phyloP scores from a whole-genome alignment of 2,113 vertebrate species.

The Tonatia bakeri region DNA sequence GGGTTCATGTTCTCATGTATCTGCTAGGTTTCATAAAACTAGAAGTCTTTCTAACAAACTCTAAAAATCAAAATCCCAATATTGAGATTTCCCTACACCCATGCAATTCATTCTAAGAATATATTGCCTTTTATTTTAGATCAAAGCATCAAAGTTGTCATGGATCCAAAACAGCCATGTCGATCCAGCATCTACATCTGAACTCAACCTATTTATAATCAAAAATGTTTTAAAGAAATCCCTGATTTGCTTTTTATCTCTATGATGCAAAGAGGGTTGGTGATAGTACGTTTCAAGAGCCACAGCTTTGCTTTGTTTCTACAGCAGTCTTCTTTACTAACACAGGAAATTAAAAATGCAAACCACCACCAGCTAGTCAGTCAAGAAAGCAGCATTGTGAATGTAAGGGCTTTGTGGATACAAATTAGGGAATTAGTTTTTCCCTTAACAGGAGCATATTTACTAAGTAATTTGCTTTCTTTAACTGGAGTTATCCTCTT shows the following conservation, averaged over 20 bases:
- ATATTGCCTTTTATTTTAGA: constrained; percentile 48
- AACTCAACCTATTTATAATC: constrained; percentile 44
- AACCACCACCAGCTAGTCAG: not conserved
- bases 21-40: not conserved
- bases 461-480: constrained; percentile 22
- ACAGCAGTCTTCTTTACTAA: not conserved
- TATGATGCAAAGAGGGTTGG: not conserved
- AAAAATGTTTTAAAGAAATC: not conserved
- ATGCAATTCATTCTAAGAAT: not conserved
- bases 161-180: not conserved
- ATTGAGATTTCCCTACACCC: not conserved
- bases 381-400: not conserved
- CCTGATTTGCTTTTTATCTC: constrained; percentile 31
- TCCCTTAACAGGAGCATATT: not conserved
- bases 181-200: constrained; percentile 34
- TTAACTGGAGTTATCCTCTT: constrained; percentile 26
- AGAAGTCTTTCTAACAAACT: constrained; percentile 19
- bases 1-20: not conserved
- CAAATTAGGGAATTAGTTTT: constrained; percentile 31
- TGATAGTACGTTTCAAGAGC: not conserved
- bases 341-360: constrained; percentile 16
- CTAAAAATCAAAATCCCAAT: constrained; percentile 30
- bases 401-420: not conserved
- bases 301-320: not conserved
- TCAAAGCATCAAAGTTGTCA: constrained; percentile 48